These are phyloP conservation scores for Carpatolechia fugitivella DNA, from an alignment of 2,888 invertebrate species.

Conservation along the genomic window DNA sequence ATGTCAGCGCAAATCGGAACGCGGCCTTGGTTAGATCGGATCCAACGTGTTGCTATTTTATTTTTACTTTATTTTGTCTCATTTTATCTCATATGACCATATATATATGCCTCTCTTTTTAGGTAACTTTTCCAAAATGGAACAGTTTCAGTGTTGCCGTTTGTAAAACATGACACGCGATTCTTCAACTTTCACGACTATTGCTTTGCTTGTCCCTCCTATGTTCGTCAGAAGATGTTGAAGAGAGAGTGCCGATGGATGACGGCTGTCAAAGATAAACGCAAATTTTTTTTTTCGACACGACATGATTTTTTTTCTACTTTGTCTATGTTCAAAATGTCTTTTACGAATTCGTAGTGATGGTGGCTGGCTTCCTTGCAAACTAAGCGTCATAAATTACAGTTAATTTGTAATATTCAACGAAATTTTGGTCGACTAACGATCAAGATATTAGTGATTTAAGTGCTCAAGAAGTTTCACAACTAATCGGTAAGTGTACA, in stretches of 20 bases:
- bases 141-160: not conserved
- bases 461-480: constrained; percentile 74
- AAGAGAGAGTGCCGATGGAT: constrained; percentile 10
- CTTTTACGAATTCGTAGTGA: constrained; percentile 79
- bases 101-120: not conserved
- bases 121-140: not conserved
- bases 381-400: constrained; percentile 73
- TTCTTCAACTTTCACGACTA: not conserved
- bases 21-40: too few species aligned
- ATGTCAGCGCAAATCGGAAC: too few species aligned
- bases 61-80: too few species aligned
- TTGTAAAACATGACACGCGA: not conserved
- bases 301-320: constrained; percentile 49
- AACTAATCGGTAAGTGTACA: constrained; percentile 73
- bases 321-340: constrained; percentile 73
- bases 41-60: too few species aligned
- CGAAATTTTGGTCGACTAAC: constrained; percentile 56
- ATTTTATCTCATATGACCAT: not conserved
- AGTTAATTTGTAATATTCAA: constrained; percentile 60
- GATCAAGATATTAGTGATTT: constrained; percentile 65
- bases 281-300: constrained; percentile 9
- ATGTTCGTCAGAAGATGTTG: not conserved
- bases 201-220: not conserved
- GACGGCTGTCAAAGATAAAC: constrained; percentile 15
- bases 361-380: constrained; percentile 79